These are phyloP conservation scores for Agriopis marginaria DNA, from an alignment of 2,888 invertebrate genomes.

Conservation along the genomic window DNA sequence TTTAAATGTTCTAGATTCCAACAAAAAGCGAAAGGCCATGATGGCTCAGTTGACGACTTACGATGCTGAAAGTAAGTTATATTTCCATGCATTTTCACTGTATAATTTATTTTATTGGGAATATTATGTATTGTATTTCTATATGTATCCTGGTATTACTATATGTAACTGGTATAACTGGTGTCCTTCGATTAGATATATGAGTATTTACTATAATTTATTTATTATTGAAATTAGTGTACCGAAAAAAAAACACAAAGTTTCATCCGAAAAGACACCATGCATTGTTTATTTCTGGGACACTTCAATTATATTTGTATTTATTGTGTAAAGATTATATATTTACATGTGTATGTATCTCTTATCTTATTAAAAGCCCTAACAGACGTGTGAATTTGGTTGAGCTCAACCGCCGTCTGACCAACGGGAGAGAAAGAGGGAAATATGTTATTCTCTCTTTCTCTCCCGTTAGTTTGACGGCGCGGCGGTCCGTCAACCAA, in stretches of 20 bases:
- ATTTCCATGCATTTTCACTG: conserved; percentile 5
- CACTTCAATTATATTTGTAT: background rate
- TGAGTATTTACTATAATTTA: background rate
- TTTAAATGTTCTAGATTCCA: conserved; percentile 49
- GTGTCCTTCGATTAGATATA: background rate
- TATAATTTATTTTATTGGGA: background rate
- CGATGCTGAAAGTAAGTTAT: conserved; percentile 75
- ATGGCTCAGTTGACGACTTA: conserved; percentile 55
- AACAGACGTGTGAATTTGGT: too few relatives aligned
- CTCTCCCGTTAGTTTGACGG: too few relatives aligned
- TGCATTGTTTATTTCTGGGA: background rate
- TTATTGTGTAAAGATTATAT: background rate
- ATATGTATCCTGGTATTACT: background rate
- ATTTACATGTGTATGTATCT: conserved; percentile 14
- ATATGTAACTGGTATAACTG: background rate
- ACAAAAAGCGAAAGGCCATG: conserved; percentile 66
- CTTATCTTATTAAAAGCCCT: too few relatives aligned
- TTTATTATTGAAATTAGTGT: background rate
- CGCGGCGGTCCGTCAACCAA: too few relatives aligned
- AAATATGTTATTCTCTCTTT: too few relatives aligned
- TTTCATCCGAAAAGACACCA: too few relatives aligned
- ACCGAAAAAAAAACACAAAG: background rate
- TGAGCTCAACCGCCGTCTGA: too few relatives aligned
- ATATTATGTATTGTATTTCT: background rate
- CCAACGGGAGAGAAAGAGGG: too few relatives aligned